Conservation (phyloP, 2,113 vertebrate species). For the Xyrauchen texanus region DNA sequence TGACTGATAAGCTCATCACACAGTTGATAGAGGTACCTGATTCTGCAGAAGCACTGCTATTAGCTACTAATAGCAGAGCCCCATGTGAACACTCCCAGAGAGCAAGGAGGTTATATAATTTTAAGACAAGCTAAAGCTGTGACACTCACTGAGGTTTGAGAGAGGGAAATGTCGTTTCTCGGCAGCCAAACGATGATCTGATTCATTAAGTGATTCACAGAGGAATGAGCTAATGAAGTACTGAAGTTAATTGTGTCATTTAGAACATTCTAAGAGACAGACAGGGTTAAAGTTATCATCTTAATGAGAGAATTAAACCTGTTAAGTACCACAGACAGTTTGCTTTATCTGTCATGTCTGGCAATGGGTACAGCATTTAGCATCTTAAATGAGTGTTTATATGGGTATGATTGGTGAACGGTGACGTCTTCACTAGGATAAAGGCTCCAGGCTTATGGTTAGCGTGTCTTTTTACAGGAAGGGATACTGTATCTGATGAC, state of each 20-base stretch:
- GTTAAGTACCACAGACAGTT: background rate
- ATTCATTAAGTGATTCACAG: slow-evolving; percentile 4
- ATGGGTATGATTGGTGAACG: background rate
- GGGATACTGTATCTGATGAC: background rate
- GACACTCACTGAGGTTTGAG: background rate
- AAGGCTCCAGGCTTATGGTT: background rate
- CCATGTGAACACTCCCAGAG: too few relatives aligned
- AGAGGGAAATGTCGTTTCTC: too few relatives aligned
- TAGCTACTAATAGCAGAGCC: slow-evolving; percentile 21
- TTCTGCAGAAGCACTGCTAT: slow-evolving; percentile 35
- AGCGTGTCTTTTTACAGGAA: background rate
- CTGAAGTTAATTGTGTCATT: slow-evolving; percentile 18
- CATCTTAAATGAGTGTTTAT: too few relatives aligned
- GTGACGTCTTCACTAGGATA: background rate
- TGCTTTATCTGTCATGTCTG: background rate
- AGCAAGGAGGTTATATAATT: background rate
- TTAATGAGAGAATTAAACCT: slow-evolving; percentile 22
- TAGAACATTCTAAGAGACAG: background rate
- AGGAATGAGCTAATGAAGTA: slow-evolving; percentile 20
- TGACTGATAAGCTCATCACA: slow-evolving; percentile 20
- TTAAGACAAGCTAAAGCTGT: slow-evolving; percentile 18
- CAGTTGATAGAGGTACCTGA: slow-evolving; percentile 41
- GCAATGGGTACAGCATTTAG: too few relatives aligned
- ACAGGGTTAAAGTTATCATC: background rate
- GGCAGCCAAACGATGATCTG: background rate